Base-by-base conservation (phyloP, 2,888 invertebrate species). In the Yponomeuta plumbellus region DNA sequence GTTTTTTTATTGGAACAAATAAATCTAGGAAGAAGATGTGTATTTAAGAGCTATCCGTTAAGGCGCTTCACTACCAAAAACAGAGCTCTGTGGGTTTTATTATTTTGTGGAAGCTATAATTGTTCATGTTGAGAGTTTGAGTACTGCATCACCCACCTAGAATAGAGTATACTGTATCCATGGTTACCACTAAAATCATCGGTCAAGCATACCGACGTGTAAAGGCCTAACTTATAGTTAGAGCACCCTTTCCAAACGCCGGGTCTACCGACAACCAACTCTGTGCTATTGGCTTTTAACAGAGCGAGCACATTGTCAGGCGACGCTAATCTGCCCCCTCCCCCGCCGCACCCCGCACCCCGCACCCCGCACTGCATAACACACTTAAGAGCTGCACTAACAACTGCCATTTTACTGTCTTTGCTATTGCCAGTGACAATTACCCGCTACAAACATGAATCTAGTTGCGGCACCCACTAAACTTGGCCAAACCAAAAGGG, bases 201-300 rank as follows among this genome's bases (percentile, higher is more conserved):
- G 34, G 34, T 34, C 8, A 6, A 34, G 8, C 5, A 8, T 34
- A 34, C 34, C 34, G 6, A 34, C 34, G 34, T 6, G 34, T 34
- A 34, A 34, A 5, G 34, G 34, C 34, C 8, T 34, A 3, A 34
- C 1, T 26, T 26, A 26, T 4, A 26, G 8, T 34, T 34, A 34
- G 34, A 8, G 5, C 8, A 5, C 13, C 17, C 44, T 17, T 13
- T 52, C 4, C 44, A 3, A 17, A 17, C 3, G 44, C 44, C 44
- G 1, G 17, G 13, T 52, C 44, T 52, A 52, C 34, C 2, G 44
- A 52, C 44, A 17, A 20, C 0, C 64, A 72, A 39, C 65, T 79
- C 82, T 83, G 66, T 67, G 65, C 64, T n/a, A 67, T 67, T 64
- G 67, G 67, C 67, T 67, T 63, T 63, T 56, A 66, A 66, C 63